These are phyloP conservation scores for Xenus cinereus DNA, from an alignment of 2,113 vertebrate species.

Conservation along the genomic window DNA sequence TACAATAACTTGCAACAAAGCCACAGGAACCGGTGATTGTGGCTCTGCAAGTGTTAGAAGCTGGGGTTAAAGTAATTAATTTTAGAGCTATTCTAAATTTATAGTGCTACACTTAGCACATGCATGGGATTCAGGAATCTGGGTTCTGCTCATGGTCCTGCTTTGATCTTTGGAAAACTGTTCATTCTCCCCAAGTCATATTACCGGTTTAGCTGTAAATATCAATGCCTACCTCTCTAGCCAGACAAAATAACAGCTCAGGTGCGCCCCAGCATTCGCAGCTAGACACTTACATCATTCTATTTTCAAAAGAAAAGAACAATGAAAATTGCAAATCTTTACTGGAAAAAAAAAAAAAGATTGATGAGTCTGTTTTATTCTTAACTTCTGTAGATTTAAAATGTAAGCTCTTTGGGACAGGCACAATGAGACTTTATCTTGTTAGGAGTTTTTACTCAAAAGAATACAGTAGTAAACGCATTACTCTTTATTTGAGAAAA, in stretches of 20 bases:
- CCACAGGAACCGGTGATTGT: neutral
- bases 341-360: neutral
- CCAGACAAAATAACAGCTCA: neutral
- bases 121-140: neutral
- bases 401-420: neutral
- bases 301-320: neutral
- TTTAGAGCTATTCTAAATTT: neutral
- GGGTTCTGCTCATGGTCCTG: neutral
- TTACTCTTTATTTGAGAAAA: neutral
- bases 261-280: neutral
- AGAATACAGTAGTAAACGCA: neutral
- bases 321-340: neutral
- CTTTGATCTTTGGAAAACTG: neutral
- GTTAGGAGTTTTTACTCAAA: neutral
- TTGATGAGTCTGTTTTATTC: neutral
- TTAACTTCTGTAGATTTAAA: neutral
- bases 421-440: neutral
- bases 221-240: neutral
- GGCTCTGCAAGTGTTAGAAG: neutral
- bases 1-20: neutral
- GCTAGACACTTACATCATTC: neutral
- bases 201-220: neutral
- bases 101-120: neutral
- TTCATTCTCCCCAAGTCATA: neutral
- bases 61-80: neutral